Conservation (phyloP, 2,113 vertebrate species). For the Orcinus orca region DNA sequence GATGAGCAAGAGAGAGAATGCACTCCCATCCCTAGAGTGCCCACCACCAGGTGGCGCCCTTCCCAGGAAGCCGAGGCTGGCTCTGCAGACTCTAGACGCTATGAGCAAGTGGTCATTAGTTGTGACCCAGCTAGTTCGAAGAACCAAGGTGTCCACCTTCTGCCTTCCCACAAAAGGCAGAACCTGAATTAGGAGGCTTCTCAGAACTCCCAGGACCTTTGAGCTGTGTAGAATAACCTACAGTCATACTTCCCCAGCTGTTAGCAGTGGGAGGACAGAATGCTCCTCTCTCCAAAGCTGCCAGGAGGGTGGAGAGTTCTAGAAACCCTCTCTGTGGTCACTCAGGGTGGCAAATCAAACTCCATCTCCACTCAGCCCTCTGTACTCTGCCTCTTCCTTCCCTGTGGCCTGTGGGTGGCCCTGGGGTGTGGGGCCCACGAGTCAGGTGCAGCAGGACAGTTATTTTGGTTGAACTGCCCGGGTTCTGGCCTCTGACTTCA, state of each 20-base stretch:
- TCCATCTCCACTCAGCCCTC: not conserved
- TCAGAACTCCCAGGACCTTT: not conserved
- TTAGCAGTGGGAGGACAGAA: not conserved
- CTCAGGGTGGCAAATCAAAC: not conserved
- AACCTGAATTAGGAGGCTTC: not conserved
- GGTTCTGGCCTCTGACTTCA: not conserved
- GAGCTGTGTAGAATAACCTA: not conserved
- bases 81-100: not conserved
- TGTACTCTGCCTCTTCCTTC: not conserved
- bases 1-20: no score
- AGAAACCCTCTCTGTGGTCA: not conserved
- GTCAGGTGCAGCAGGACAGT: not conserved
- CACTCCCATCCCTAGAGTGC: not conserved
- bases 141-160: not conserved
- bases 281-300: not conserved
- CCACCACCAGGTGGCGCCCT: constrained; percentile 44
- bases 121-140: not conserved
- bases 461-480: not conserved
- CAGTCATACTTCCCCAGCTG: not conserved
- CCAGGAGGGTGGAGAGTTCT: not conserved
- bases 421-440: not conserved
- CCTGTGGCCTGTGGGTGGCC: no score
- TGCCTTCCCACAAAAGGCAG: not conserved
- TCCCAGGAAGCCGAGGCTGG: not conserved
- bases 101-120: no score